A percentile compares a stretch with the other conserved stretches of the same genome.
These are phyloP conservation scores for Masticophis lateralis DNA, from an alignment of 2,797 vertebrate species.

Conservation along the genomic window DNA sequence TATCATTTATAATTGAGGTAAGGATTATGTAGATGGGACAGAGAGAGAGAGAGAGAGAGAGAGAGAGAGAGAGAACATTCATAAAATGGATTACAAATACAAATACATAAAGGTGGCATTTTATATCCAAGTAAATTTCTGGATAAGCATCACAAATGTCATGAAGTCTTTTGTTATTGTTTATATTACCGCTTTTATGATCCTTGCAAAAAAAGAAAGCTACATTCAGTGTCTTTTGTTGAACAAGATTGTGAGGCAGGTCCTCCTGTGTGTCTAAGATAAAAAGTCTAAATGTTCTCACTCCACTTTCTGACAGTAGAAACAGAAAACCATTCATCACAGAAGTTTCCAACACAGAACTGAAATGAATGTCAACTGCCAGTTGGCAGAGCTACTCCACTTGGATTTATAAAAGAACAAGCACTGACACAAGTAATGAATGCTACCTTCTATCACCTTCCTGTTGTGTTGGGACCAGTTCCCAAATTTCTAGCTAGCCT, in stretches of 20 bases:
- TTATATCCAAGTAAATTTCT: neutral
- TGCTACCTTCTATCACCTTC: neutral
- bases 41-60: neutral
- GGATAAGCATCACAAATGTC: neutral
- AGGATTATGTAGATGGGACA: neutral
- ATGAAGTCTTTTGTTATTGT: neutral
- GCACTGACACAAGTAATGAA: neutral
- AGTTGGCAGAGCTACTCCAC: neutral
- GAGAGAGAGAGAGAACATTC: too few relatives aligned
- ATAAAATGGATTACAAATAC: neutral
- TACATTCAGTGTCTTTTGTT: neutral
- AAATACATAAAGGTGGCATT: neutral
- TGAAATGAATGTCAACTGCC: neutral
- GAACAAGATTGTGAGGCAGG: neutral
- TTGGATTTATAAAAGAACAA: neutral
- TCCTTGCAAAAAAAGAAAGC: neutral
- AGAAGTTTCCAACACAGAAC: neutral
- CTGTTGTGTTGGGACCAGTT: neutral
- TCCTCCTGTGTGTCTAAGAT: neutral
- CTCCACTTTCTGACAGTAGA: neutral
- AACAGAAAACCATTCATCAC: neutral
- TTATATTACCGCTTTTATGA: neutral
- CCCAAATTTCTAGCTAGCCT: neutral
- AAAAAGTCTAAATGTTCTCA: constrained; percentile 11
- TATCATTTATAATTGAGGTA: neutral